These are phyloP conservation scores for Papilio polytes DNA, from an alignment of 1,140 invertebrate genomes.

Conservation along the genomic window DNA sequence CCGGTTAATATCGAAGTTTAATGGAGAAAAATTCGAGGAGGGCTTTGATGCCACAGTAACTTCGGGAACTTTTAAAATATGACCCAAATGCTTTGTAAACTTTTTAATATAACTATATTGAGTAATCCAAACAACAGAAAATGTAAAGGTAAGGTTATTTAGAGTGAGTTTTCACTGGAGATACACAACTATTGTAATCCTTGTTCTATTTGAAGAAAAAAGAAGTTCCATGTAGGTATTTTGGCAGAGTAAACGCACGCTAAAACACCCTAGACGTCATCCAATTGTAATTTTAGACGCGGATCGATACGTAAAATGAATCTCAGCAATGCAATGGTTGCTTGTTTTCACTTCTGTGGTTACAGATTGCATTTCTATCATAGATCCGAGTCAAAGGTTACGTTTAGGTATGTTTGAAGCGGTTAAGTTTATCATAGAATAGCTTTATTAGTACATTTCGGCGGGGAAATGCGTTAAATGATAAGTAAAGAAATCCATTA, in stretches of 20 bases:
- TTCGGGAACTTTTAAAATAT: conserved; percentile 8
- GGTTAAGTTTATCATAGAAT: no score
- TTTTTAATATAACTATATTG: neutral
- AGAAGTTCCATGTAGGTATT: no score
- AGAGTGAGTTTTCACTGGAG: no score
- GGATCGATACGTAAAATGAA: neutral
- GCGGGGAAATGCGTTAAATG: no score
- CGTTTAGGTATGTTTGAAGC: neutral
- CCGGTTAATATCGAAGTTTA: conserved; percentile 42
- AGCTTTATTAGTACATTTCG: no score
- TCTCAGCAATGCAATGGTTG: neutral
- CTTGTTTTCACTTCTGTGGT: neutral
- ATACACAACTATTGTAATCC: no score
- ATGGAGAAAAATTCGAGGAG: conserved; percentile 7
- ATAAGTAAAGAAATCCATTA: no score
- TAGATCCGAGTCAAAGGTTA: neutral
- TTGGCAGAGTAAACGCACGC: neutral
- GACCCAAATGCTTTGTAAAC: neutral
- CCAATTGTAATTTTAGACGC: neutral
- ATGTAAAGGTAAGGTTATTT: no score
- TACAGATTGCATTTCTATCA: neutral
- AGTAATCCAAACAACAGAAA: neutral
- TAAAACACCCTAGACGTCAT: neutral
- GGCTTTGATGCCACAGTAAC: conserved; percentile 2
- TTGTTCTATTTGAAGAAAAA: no score